Conservation (phyloP, 1,140 invertebrate genomes). For the Heterodera schachtii region DNA sequence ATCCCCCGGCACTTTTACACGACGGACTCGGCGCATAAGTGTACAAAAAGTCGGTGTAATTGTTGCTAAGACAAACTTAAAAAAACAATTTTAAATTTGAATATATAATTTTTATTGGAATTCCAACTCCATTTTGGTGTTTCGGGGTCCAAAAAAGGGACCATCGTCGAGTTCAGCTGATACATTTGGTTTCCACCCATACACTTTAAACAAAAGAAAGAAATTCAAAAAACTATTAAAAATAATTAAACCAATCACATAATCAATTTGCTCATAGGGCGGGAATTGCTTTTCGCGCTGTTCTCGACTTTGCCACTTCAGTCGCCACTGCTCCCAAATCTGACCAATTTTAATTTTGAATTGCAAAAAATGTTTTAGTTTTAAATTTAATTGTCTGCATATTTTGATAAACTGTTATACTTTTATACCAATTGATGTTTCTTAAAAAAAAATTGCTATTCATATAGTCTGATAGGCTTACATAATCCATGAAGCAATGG, state of each 20-base stretch:
- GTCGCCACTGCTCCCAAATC: slow-evolving; percentile 44
- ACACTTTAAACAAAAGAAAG: not conserved
- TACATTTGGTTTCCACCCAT: slow-evolving; percentile 35
- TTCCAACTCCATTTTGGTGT: slow-evolving; percentile 42
- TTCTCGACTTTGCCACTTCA: slow-evolving; percentile 28
- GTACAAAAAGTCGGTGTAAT: slow-evolving; percentile 61
- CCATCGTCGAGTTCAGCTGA: slow-evolving; percentile 54
- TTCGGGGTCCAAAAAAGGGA: slow-evolving; percentile 46
- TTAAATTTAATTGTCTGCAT: slow-evolving; percentile 44
- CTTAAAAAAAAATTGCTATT: not conserved
- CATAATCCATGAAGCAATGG: slow-evolving; percentile 65
- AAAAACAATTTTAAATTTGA: slow-evolving; percentile 41
- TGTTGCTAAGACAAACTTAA: slow-evolving; percentile 52
- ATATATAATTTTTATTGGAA: slow-evolving; percentile 39
- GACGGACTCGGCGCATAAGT: slow-evolving; percentile 54
- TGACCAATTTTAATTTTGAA: slow-evolving; percentile 31
- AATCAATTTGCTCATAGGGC: slow-evolving; percentile 38
- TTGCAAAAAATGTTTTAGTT: slow-evolving; percentile 55
- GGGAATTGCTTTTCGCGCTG: slow-evolving; percentile 51
- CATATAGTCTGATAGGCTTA: slow-evolving; percentile 30
- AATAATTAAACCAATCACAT: not conserved
- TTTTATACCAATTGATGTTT: not conserved
- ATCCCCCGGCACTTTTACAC: slow-evolving; percentile 41
- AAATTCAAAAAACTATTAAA: slow-evolving; percentile 25
- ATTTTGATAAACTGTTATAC: slow-evolving; percentile 12